A percentile compares a stretch with the other conserved stretches of the same genome.
Evolutionary conservation across 2,113 vertebrate species (phyloP).

Genomic region (Sapayoa aenigma): DNA sequence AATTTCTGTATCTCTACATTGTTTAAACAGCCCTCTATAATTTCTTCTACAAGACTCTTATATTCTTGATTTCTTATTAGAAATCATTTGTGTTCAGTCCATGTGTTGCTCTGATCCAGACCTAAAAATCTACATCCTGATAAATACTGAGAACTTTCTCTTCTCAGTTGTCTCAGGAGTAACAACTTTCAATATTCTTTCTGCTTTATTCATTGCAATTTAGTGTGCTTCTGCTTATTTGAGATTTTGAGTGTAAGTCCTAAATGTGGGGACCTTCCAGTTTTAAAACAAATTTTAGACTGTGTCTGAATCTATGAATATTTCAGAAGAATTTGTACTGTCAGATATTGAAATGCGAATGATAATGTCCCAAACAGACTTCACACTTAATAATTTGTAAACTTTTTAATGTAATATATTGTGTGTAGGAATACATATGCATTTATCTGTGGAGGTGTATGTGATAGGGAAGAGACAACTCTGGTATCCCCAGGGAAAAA

Average conservation of each 20-base stretch:
- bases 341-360: background rate
- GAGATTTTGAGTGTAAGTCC: background rate
- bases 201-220: background rate
- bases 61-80: background rate
- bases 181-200: background rate
- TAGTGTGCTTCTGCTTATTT: background rate
- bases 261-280: background rate
- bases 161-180: background rate
- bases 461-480: background rate
- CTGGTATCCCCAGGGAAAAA: accelerated
- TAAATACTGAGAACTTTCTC: background rate
- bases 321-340: background rate
- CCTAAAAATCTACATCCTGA: background rate
- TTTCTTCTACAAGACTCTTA: background rate
- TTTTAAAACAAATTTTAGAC: background rate
- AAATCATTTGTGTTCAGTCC: background rate
- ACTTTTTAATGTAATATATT: background rate
- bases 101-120: background rate
- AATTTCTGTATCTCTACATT: background rate
- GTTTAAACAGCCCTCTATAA: background rate
- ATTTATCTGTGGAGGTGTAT: background rate
- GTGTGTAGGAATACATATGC: background rate
- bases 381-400: background rate
- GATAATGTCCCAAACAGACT: background rate
- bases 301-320: background rate